phyloP scores from a whole-genome alignment of 1,140 invertebrate species.

The Stegodyphus mimosarum region DNA sequence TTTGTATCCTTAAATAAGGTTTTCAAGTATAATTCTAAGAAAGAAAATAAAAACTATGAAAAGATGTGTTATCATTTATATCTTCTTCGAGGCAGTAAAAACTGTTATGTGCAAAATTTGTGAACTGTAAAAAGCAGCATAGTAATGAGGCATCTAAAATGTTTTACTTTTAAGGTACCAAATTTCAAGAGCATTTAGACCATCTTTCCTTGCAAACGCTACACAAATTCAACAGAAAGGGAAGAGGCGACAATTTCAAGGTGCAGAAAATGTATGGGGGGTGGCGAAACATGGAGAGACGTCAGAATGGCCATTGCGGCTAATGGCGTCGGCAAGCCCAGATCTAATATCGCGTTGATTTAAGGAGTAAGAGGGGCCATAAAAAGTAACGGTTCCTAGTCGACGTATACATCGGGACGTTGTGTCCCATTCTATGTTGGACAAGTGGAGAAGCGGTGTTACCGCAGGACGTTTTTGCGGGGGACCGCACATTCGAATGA shows the following conservation, averaged over 20 bases:
- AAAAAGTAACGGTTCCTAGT: constrained; percentile 44
- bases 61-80: too few species aligned
- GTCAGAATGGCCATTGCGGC: constrained; percentile 52
- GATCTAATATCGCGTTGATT: constrained; percentile 59
- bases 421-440: constrained; percentile 52
- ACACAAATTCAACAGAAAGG: too few species aligned
- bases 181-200: too few species aligned
- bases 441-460: constrained; percentile 47
- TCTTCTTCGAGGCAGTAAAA: too few species aligned
- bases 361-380: constrained; percentile 48
- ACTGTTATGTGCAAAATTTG: too few species aligned
- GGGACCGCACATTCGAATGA: constrained; percentile 6
- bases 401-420: constrained; percentile 44
- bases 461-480: constrained; percentile 17
- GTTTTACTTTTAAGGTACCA: too few species aligned
- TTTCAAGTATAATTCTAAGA: too few species aligned
- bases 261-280: neutral
- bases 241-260: constrained; percentile 19
- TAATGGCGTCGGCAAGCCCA: constrained; percentile 59
- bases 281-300: constrained; percentile 29
- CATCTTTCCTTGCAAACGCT: too few species aligned
- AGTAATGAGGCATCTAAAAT: too few species aligned
- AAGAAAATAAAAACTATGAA: too few species aligned
- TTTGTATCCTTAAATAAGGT: too few species aligned
- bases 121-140: too few species aligned